Evolutionary conservation across 37 sponge, comb jelly and placozoan species (phyloP), one percentile per base, ranked within the genome.

Genomic region (Halichondria panicea): DNA sequence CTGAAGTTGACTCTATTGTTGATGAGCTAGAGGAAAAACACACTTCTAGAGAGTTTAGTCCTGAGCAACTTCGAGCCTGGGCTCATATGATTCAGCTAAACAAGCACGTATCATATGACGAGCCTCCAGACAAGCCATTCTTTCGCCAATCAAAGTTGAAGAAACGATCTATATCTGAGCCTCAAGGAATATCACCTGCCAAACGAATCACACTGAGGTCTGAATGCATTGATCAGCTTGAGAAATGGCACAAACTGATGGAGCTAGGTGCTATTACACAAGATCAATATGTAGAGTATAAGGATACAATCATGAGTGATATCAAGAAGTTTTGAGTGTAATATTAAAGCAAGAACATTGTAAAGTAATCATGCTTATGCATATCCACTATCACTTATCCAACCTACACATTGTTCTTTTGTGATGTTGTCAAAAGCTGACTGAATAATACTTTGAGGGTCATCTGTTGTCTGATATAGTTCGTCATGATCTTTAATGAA

Each of bases 81-180:
- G 81, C 72, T 62, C 81, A 81, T 48, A 70, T 81, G 72, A 28
- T 81, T 48, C 81, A 81, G 38, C 21, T 81, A 55, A 71, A 71
- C 24, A 71, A 81, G 35, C 66, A 63, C 36, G 55, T 35, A 15
- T 81, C 81, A 60, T 81, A 81, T 32, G 73, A 81, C 2, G 73
- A 71, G 2, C 72, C 81, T 32, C 81, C 81, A 4, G 36, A 71
- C 28, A 81, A 81, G 31, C 81, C 81, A 44, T 81, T 81, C 33
- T 81, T 81, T 63, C 57, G 68, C 61, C 60, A 57, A 13, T 2
- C 43, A 31, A 44, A 27, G 9, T 27, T 3, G 1, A 8, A 12
- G 21, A 24, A 52, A 27, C 35, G 37, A 21, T 22, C 55, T 9
- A 32, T 22, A 7, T 32, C 64, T 52, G 39, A 2, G 7, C 3